Evolutionary conservation across 2,888 invertebrate species (phyloP).

Genomic region (Erebia palarica): DNA sequence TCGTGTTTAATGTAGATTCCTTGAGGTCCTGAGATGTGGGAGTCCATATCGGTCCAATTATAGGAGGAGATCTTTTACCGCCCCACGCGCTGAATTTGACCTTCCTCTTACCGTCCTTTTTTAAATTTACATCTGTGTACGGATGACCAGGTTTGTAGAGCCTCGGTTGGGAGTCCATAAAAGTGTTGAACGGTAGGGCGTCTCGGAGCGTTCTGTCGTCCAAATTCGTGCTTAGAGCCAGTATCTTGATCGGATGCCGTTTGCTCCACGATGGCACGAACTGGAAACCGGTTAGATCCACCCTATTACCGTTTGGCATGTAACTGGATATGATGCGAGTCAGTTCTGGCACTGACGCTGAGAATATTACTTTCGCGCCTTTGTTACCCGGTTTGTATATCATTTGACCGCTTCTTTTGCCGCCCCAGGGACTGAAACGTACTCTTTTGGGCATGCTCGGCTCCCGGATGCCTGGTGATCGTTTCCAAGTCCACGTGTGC

Average conservation of each 20-base stretch:
- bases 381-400: constrained; percentile 65
- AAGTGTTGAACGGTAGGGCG: constrained; percentile 64
- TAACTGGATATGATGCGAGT: constrained; percentile 65
- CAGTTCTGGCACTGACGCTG: constrained; percentile 65
- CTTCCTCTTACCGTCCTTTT: constrained; percentile 75
- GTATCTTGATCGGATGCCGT: constrained; percentile 64
- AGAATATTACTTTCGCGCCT: constrained; percentile 64
- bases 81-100: constrained; percentile 78
- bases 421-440: constrained; percentile 77
- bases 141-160: constrained; percentile 70
- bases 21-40: constrained; percentile 59
- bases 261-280: constrained; percentile 62
- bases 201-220: constrained; percentile 56
- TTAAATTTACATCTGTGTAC: constrained; percentile 65
- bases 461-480: constrained; percentile 59
- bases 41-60: constrained; percentile 77
- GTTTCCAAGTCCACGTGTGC: constrained; percentile 72
- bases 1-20: constrained; percentile 61
- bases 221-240: constrained; percentile 59
- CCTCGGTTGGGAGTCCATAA: constrained; percentile 59
- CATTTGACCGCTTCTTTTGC: constrained; percentile 71
- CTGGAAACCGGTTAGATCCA: constrained; percentile 61
- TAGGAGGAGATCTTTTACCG: constrained; percentile 72
- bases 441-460: constrained; percentile 77
- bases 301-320: constrained; percentile 52